Evolutionary conservation across 2,113 vertebrate genomes (phyloP), one percentile per base, ranked within the genome.

Genomic region (Dasypus novemcinctus): DNA sequence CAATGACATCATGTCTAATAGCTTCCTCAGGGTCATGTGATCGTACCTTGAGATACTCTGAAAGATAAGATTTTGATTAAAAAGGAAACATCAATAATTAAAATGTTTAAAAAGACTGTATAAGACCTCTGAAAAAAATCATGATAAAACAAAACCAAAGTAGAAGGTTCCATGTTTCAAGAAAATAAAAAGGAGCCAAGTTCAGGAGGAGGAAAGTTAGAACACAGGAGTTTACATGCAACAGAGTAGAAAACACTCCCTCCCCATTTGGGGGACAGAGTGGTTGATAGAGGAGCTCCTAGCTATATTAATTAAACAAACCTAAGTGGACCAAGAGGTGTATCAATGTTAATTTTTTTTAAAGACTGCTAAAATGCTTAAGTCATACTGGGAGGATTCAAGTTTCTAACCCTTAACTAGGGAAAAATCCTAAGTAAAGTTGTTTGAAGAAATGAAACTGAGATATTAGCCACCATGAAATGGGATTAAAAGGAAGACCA

Each of bases 21-120:
- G 99, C 99, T 97, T 99, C 99, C 98, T 99, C 99, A 4, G 99
- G 99, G 97, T 99, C 99, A 98, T 99, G 99, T 90, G 99, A 99
- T 92, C 99, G 98, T 96, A 99, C 99, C 98, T 99, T 99, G 90
- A 99, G 98, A 97, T 98, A 99, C 94, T 99, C 99, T 99, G 98
- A 71, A 98, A 97, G 81, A 88, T 86, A 97, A 94, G 92, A 82
- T 96, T 82, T 2, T 94, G 66, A 96, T 81, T 86, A 96, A 91
- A 95, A 96, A 43, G 17, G 12, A 93, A 81, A 87, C n/a, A 90
- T 74, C 85, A 86, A 90, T 7, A 79, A 93, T 49, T 68, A 68
- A 71, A 72, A 95, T 78, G 38, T 74, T 93, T 76, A 33, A 66
- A 88, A 81, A 96, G 25, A 78, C 1, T 80, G 21, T 4, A 41